A percentile compares a stretch with the other conserved stretches of the same genome.
Conservation (phyloP, 2,888 invertebrate genomes). For the Hypselothyrea guttata region DNA sequence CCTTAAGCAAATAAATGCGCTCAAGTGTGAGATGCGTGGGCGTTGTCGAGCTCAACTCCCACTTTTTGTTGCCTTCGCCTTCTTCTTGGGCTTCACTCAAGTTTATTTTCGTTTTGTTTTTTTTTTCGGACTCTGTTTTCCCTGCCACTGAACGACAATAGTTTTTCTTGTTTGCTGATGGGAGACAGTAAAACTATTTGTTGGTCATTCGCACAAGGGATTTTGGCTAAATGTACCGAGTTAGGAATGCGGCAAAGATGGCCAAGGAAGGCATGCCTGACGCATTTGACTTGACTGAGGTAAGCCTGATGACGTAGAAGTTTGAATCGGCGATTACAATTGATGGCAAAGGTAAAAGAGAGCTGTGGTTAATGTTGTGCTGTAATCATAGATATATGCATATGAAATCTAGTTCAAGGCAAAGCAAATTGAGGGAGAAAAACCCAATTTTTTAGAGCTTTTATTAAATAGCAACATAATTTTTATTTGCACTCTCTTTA, state of each 20-base stretch:
- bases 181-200: constrained; percentile 46
- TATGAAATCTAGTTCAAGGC: too few relatives aligned
- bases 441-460: too few relatives aligned
- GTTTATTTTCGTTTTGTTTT: constrained; percentile 30
- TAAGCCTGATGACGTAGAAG: constrained; percentile 27
- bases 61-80: constrained; percentile 13
- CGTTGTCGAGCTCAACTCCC: too few relatives aligned
- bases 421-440: too few relatives aligned
- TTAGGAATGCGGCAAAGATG: not conserved
- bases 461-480: too few relatives aligned
- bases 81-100: constrained; percentile 19
- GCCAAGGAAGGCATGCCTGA: constrained; percentile 9
- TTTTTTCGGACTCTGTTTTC: constrained; percentile 1
- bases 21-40: constrained; percentile 53
- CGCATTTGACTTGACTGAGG: constrained; percentile 13
- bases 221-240: constrained; percentile 24
- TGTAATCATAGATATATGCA: constrained; percentile 8
- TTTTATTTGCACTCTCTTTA: too few relatives aligned
- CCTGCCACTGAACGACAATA: constrained; percentile 30
- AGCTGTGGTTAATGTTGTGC: constrained; percentile 28
- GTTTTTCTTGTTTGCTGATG: constrained; percentile 43
- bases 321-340: constrained; percentile 27
- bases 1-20: constrained; percentile 73
- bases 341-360: constrained; percentile 27
- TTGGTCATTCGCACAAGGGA: constrained; percentile 51